A percentile compares a stretch with the other conserved stretches of the same genome.
Evolutionary conservation across 2,797 vertebrate genomes (phyloP).

Genomic region (Pelochelys cantorii): DNA sequence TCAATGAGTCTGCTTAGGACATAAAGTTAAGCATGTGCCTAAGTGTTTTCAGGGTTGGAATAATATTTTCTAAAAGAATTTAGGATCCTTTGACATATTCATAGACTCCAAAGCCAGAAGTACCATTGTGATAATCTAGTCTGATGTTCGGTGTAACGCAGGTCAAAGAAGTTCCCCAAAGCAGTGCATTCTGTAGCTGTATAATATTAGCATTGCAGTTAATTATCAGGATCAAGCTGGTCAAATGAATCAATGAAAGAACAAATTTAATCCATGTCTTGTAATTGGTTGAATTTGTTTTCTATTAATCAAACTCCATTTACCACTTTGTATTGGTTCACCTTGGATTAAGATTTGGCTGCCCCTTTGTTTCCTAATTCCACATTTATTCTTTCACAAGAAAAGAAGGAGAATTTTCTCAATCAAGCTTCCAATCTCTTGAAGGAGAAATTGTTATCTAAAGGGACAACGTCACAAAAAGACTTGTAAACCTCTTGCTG

Average conservation of each 20-base stretch:
- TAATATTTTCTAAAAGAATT: not conserved
- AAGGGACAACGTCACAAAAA: not conserved
- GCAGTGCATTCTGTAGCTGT: not conserved
- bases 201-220: constrained; percentile 32
- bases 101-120: not conserved
- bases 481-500: not conserved
- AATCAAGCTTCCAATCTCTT: not conserved
- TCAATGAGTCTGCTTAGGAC: not conserved
- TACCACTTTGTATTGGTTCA: not conserved
- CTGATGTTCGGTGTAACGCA: not conserved
- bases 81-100: not conserved
- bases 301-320: constrained; percentile 42
- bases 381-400: constrained; percentile 4
- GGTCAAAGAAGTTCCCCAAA: not conserved
- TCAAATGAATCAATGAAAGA: constrained; percentile 24
- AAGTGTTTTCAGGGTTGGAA: not conserved
- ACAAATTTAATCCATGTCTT: constrained; percentile 36
- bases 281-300: constrained; percentile 56
- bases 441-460: constrained; percentile 6
- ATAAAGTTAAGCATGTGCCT: not conserved
- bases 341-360: constrained; percentile 34
- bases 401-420: constrained; percentile 5
- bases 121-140: not conserved
- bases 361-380: not conserved
- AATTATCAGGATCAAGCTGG: not conserved